phyloP scores from a whole-genome alignment of 2,797 vertebrate species.

The Siniperca scherzeri region DNA sequence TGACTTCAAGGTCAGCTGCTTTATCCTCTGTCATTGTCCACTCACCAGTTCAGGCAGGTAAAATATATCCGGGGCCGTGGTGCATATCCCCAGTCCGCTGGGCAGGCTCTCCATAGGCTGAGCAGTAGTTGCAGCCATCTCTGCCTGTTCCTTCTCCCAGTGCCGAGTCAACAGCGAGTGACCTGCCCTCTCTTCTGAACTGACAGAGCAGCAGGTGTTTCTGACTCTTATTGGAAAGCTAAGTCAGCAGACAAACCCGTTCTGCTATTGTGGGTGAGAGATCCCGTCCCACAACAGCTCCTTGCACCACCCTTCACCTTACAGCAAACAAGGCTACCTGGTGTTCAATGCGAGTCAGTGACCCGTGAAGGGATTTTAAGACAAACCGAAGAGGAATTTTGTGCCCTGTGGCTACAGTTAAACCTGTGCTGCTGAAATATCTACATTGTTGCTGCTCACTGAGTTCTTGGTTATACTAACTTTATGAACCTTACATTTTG shows the following conservation, averaged over 20 bases:
- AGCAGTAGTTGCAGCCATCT: constrained; percentile 82
- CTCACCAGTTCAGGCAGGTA: constrained; percentile 91
- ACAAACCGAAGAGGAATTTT: constrained; percentile 32
- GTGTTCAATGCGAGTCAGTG: constrained; percentile 34
- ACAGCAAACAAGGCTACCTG: neutral
- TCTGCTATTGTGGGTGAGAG: constrained; percentile 52
- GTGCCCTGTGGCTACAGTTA: constrained; percentile 42
- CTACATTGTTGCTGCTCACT: constrained; percentile 16
- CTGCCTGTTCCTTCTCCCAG: constrained; percentile 47
- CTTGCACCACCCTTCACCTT: constrained; percentile 65
- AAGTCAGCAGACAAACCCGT: constrained; percentile 75
- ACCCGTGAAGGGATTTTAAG: constrained; percentile 47
- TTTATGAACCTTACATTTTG: neutral
- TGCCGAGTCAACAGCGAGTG: constrained; percentile 10
- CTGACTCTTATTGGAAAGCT: constrained; percentile 66
- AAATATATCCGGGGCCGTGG: constrained; percentile 86
- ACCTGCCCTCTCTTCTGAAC: constrained; percentile 42
- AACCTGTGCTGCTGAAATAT: constrained; percentile 6
- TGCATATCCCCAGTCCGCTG: constrained; percentile 86
- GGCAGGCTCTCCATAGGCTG: constrained; percentile 84
- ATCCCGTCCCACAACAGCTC: constrained; percentile 53
- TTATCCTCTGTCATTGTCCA: constrained; percentile 29
- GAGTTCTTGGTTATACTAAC: constrained; percentile 27
- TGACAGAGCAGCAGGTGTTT: constrained; percentile 65
- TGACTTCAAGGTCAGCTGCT: neutral